Evolutionary conservation across 92 coral and sea anemone species (phyloP).

Genomic region (Actinostola sp.): DNA sequence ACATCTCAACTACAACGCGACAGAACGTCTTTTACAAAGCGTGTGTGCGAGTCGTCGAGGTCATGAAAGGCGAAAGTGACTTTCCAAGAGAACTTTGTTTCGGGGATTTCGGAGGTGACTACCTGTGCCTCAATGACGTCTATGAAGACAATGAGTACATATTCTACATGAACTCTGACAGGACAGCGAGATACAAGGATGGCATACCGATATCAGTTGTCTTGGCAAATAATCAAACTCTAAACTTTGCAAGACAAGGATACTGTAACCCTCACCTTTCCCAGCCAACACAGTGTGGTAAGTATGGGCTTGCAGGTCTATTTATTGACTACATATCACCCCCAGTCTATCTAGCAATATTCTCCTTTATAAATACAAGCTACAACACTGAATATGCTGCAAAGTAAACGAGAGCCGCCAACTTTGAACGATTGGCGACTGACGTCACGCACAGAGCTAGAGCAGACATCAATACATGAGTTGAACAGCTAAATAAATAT

Average conservation of each 20-base stretch:
- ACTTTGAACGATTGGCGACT: no score
- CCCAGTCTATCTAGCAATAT: no score
- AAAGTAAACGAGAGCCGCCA: no score
- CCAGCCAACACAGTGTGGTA: no score
- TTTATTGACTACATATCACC: no score
- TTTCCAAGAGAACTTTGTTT: slow-evolving; percentile 72
- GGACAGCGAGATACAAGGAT: slow-evolving; percentile 78
- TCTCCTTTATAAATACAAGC: no score
- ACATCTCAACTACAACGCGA: slow-evolving; percentile 37
- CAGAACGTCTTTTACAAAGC: slow-evolving; percentile 51
- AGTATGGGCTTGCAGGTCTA: no score
- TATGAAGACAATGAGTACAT: slow-evolving; percentile 58
- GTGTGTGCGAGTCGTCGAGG: slow-evolving; percentile 61
- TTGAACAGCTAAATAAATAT: no score
- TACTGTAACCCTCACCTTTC: slow-evolving; percentile 34
- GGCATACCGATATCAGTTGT: slow-evolving; percentile 52
- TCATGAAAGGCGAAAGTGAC: slow-evolving; percentile 57
- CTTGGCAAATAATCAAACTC: slow-evolving; percentile 19
- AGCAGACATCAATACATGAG: no score
- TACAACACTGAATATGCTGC: no score
- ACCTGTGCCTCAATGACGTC: slow-evolving; percentile 71
- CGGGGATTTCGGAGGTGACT: slow-evolving; percentile 75
- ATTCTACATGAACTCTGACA: slow-evolving; percentile 73
- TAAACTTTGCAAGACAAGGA: slow-evolving; percentile 42
- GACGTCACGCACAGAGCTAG: no score